These are phyloP conservation scores for Aphidius colemani DNA, from an alignment of 2,888 invertebrate species.

Conservation along the genomic window DNA sequence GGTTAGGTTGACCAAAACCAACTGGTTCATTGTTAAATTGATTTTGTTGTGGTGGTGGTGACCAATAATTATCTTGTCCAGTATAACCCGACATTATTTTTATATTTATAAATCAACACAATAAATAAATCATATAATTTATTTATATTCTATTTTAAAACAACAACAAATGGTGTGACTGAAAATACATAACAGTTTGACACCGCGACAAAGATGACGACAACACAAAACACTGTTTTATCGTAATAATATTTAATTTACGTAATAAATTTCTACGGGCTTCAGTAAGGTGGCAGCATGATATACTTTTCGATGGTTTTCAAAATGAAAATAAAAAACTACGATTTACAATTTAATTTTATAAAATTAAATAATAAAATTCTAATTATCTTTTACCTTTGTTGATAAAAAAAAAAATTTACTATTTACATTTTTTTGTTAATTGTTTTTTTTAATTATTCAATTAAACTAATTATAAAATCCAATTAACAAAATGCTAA, in stretches of 20 bases:
- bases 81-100: slow-evolving; percentile 50
- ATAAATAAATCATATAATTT: not conserved
- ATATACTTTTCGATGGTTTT: no score
- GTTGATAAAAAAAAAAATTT: no score
- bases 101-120: not conserved
- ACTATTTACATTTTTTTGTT: no score
- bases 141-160: not conserved
- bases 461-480: no score
- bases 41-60: slow-evolving; percentile 40
- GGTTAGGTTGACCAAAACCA: slow-evolving; percentile 63
- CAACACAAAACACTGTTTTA: not conserved
- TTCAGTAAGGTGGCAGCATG: no score
- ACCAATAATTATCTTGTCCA: slow-evolving; percentile 52
- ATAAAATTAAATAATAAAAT: no score
- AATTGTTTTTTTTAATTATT: no score
- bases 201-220: slow-evolving; percentile 33
- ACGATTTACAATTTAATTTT: no score
- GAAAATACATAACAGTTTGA: slow-evolving; percentile 13
- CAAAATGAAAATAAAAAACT: no score
- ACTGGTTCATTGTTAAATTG: slow-evolving; percentile 63
- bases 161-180: not conserved
- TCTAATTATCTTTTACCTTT: no score
- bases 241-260: not conserved
- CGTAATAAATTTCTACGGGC: not conserved
- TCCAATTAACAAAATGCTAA: no score